Percentiles rank a stretch among this genome's conserved stretches.
Conservation (phyloP, 2,888 invertebrate genomes). For the Chloroclysta siterata region DNA sequence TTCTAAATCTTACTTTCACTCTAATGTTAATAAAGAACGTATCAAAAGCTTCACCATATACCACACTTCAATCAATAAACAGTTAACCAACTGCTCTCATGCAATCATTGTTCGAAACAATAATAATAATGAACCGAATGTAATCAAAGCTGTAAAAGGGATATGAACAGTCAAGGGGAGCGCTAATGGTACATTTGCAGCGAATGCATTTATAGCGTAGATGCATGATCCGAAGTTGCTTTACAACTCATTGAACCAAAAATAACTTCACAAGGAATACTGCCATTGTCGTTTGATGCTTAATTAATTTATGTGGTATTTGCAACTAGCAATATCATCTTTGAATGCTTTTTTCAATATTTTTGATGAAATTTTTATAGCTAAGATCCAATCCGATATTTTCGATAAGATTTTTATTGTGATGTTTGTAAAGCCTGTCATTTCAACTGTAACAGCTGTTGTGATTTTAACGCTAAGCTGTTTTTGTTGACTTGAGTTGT, state of each 20-base stretch:
- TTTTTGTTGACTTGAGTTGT: slow-evolving; percentile 1
- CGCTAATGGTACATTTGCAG: slow-evolving; percentile 43
- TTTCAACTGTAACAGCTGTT: neutral
- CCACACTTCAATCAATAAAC: slow-evolving; percentile 18
- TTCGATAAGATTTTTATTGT: no score
- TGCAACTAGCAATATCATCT: no score
- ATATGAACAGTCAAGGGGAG: slow-evolving; percentile 39
- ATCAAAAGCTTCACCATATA: slow-evolving; percentile 23
- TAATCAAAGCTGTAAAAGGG: slow-evolving; percentile 35
- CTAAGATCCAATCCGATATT: no score
- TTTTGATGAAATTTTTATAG: no score
- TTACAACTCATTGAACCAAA: slow-evolving; percentile 4
- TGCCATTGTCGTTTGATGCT: neutral
- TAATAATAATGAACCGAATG: slow-evolving; percentile 39
- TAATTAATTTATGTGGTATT: neutral
- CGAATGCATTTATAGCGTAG: slow-evolving; percentile 43
- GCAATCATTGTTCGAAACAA: slow-evolving; percentile 27
- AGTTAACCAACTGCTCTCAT: slow-evolving; percentile 21
- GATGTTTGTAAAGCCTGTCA: no score
- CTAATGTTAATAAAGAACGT: slow-evolving; percentile 2
- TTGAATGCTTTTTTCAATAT: no score
- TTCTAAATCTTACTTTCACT: neutral
- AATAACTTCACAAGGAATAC: neutral
- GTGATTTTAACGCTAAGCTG: neutral
- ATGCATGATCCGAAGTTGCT: slow-evolving; percentile 10